phyloP scores from a whole-genome alignment of 2,797 vertebrate genomes.

The Sarcophilus harrisii region DNA sequence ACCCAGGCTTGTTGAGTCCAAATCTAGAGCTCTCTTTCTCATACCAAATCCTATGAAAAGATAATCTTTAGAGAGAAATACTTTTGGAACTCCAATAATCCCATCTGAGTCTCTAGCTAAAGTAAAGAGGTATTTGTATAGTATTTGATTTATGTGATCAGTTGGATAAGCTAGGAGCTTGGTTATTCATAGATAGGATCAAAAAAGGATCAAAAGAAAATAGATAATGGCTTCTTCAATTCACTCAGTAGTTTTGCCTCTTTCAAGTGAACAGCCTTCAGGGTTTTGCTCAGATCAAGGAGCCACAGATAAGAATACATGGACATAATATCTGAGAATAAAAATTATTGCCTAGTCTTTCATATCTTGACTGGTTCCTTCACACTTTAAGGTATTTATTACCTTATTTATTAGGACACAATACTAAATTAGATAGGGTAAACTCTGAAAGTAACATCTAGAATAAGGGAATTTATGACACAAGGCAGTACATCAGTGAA shows the following conservation, averaged over 20 bases:
- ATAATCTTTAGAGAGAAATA: not conserved
- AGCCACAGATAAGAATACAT: not conserved
- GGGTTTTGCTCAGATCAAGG: not conserved
- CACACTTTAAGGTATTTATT: not conserved
- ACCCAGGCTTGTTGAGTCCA: not conserved
- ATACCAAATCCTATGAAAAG: not conserved
- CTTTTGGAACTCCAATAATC: not conserved
- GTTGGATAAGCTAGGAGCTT: not conserved
- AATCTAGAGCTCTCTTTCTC: not conserved
- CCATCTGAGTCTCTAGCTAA: not conserved
- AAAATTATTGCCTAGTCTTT: constrained; percentile 25
- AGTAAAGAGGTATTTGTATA: not conserved
- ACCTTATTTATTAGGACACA: not conserved
- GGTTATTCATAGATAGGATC: not conserved
- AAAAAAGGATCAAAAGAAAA: constrained; percentile 29
- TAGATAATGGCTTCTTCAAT: not conserved
- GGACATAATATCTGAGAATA: not conserved
- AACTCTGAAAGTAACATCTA: not conserved
- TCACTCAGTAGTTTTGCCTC: not conserved
- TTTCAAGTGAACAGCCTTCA: not conserved
- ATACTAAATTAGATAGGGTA: rapidly evolving
- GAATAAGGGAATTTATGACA: not conserved
- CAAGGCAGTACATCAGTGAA: not conserved
- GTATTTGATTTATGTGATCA: not conserved
- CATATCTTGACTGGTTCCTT: not conserved